Conservation (phyloP, 2,797 vertebrate genomes). For the Nyctibius grandis region DNA sequence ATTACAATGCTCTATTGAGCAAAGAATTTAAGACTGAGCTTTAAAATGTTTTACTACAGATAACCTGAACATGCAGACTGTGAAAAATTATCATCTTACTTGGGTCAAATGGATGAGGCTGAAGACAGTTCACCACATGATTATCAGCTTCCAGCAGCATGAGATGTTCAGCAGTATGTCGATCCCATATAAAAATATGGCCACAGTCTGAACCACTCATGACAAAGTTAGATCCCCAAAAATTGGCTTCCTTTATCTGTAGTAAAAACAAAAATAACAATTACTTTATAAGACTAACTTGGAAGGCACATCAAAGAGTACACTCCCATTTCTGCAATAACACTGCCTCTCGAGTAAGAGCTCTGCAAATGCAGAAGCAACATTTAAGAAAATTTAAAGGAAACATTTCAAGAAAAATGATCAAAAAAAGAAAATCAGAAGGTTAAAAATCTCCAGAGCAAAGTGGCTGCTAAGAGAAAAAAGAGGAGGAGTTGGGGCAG, state of each 20-base stretch:
- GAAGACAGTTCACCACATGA: constrained; percentile 98
- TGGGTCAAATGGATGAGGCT: constrained; percentile 97
- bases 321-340: not conserved
- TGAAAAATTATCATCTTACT: constrained; percentile 77
- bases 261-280: not conserved
- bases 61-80: not conserved
- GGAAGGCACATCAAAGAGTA: not conserved
- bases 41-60: not conserved
- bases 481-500: not conserved
- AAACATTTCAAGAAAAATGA: not conserved
- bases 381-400: not conserved
- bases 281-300: not conserved
- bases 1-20: not conserved
- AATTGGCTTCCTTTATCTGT: constrained; percentile 98
- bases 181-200: constrained; percentile 99
- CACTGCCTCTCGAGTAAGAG: not conserved
- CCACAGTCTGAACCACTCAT: constrained; percentile 99
- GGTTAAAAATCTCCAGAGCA: not conserved
- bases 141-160: constrained; percentile 99
- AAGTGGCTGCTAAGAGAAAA: not conserved
- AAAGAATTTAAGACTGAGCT: not conserved
- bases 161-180: constrained; percentile 92
- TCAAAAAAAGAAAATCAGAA: not conserved
- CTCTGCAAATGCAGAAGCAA: not conserved
- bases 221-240: constrained; percentile 98